Conservation (phyloP, 2,888 invertebrate genomes). For the Chrysolina americana region DNA sequence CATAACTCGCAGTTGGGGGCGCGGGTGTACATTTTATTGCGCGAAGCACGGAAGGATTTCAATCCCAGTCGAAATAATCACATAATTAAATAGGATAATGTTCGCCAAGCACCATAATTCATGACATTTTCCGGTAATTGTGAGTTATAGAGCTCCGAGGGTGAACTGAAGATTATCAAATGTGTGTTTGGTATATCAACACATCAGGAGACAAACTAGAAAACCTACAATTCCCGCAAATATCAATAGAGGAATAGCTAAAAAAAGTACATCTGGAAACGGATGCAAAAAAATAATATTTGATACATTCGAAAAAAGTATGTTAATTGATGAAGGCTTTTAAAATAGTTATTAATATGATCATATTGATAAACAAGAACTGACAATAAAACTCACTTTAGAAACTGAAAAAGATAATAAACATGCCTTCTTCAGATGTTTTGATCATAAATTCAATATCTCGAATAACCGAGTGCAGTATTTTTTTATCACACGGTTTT, state of each 20-base stretch:
- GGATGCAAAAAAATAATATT: background rate
- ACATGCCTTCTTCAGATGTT: too few relatives aligned
- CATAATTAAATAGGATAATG: slow-evolving; percentile 51
- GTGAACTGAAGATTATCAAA: slow-evolving; percentile 46
- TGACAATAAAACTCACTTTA: too few relatives aligned
- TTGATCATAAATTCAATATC: too few relatives aligned
- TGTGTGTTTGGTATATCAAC: slow-evolving; percentile 18
- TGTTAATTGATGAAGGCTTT: too few relatives aligned
- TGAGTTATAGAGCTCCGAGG: slow-evolving; percentile 43
- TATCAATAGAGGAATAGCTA: background rate
- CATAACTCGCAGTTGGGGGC: slow-evolving; percentile 5
- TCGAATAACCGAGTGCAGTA: too few relatives aligned
- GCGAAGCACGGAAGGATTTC: slow-evolving; percentile 47
- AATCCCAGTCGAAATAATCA: slow-evolving; percentile 52
- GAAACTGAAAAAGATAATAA: too few relatives aligned
- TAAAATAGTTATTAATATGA: too few relatives aligned
- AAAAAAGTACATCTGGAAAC: too few relatives aligned
- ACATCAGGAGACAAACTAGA: background rate
- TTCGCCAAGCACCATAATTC: slow-evolving; percentile 26
- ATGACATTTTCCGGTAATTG: slow-evolving; percentile 45
- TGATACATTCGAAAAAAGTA: background rate
- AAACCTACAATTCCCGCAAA: background rate
- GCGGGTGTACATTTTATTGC: slow-evolving; percentile 38
- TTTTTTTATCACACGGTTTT: too few relatives aligned
- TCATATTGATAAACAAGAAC: too few relatives aligned